These are phyloP conservation scores for Drosophila persimilis DNA, from an alignment of 1,140 invertebrate species.

Conservation along the genomic window DNA sequence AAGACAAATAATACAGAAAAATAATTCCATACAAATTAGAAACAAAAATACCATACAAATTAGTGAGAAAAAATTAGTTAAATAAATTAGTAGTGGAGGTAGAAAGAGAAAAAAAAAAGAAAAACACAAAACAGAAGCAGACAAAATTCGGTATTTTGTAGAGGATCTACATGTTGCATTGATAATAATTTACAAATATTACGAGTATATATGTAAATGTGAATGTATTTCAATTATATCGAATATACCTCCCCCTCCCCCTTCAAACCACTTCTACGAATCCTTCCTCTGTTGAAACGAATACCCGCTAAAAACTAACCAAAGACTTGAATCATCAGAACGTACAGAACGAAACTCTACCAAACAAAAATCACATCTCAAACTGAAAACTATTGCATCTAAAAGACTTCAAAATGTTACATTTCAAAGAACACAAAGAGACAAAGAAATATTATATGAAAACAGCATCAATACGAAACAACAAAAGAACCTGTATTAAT, in stretches of 20 bases:
- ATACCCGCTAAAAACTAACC: constrained; percentile 31
- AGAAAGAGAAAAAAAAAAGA: constrained; percentile 32
- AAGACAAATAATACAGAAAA: constrained; percentile 61
- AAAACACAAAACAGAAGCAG: not conserved
- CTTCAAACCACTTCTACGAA: not conserved
- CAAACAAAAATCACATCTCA: constrained; percentile 52
- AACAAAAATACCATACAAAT: constrained; percentile 39
- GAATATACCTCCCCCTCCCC: constrained; percentile 8
- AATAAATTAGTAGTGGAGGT: constrained; percentile 63
- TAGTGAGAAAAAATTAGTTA: constrained; percentile 58
- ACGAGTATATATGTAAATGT: constrained; percentile 42
- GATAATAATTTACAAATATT: constrained; percentile 80
- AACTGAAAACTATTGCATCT: constrained; percentile 43
- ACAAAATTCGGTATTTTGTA: constrained; percentile 75
- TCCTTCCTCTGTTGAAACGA: not conserved
- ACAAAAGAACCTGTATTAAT: constrained; percentile 31
- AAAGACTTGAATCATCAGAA: constrained; percentile 58
- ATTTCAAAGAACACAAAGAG: constrained; percentile 46
- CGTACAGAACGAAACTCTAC: constrained; percentile 22
- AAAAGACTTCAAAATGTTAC: constrained; percentile 57
- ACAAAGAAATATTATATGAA: constrained; percentile 10
- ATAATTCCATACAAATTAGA: constrained; percentile 32
- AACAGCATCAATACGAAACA: constrained; percentile 35
- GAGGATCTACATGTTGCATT: constrained; percentile 79
- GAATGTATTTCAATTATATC: constrained; percentile 47